Evolutionary conservation across 2,888 invertebrate genomes (phyloP).

Genomic region (Volucella inanis): DNA sequence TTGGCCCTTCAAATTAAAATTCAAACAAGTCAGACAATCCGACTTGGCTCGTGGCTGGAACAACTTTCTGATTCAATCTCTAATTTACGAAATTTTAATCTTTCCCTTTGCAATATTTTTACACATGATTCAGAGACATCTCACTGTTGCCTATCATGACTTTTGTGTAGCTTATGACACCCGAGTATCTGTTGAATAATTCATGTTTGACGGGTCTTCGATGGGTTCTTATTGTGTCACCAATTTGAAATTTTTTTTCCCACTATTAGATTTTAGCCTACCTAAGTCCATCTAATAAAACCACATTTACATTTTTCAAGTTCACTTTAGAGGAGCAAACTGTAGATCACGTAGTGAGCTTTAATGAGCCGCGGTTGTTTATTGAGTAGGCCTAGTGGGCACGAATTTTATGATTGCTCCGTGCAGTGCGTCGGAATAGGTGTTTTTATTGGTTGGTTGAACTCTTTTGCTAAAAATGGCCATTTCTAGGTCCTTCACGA

Average conservation of each 20-base stretch:
- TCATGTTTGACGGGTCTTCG: conserved; percentile 13
- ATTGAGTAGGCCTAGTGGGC: conserved; percentile 14
- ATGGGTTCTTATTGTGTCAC: conserved; percentile 20
- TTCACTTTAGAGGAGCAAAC: neutral
- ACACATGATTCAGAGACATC: neutral
- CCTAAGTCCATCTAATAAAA: conserved; percentile 17
- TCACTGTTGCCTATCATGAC: neutral
- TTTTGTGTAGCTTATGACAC: conserved; percentile 6
- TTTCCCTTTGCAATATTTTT: neutral
- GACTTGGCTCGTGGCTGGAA: conserved; percentile 53
- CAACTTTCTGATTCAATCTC: conserved; percentile 6
- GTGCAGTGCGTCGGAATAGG: conserved; percentile 20
- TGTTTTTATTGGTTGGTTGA: conserved; percentile 40
- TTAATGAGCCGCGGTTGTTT: conserved; percentile 26
- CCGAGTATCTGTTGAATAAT: conserved; percentile 38
- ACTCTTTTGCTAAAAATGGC: conserved; percentile 27
- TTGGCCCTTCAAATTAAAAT: conserved; percentile 32
- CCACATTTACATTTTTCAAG: conserved; percentile 20
- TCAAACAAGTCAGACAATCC: conserved; percentile 19
- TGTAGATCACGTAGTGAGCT: conserved; percentile 44
- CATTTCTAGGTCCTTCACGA: conserved; percentile 73
- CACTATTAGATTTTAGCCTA: neutral
- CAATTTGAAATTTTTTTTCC: conserved; percentile 18
- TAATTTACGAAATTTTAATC: conserved; percentile 9
- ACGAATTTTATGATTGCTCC: conserved; percentile 4